Evolutionary conservation across 37 sponge, comb jelly and placozoan genomes (phyloP), one percentile per base, ranked within the genome.

Genomic region (Aphrocallistes beatrix): DNA sequence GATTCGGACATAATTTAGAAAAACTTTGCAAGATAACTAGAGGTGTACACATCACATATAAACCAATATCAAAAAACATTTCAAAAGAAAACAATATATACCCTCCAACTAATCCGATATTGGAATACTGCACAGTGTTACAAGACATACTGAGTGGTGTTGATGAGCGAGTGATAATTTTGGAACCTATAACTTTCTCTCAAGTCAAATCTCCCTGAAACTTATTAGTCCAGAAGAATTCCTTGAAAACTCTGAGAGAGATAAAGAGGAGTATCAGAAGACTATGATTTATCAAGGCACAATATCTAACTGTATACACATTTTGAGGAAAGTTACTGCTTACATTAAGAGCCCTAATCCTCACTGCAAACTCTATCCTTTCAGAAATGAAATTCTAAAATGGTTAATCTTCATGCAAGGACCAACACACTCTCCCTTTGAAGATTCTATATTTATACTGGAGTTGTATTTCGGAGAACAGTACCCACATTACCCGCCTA

Each of bases 401-500:
- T 60, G 75, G 75, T 13, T 60, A 6, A 3, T 60, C 25, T 60
- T 60, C 75, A 13, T 97, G 50, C 89, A 90, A 45, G 99, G 99
- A 21, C 99, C 99, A 1, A 85, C 88, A 85, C 95, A 95, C 51
- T 91, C 94, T 32, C 95, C 99, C 8, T 97, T 88, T 85, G 95
- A 95, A 38, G 88, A 88, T 25, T 95, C 95, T 10, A 89, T 81
- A 38, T 97, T 95, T 85, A 88, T 82, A 8, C 83, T 97, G 83
- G 99, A 97, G 83, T 87, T 97, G 36, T 97, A 93, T 69, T 86
- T 97, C 0, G 95, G 95, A 36, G 99, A 97, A 37, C 95, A 97
- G 39, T 97, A 97, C 87, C 99, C 99, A 0, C 95, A 95, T 95
- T 87, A 94, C 23, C 96, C 99, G 36, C 99, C 99, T 28, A 97